Evolutionary conservation across 1,140 invertebrate genomes (phyloP), one percentile per base, ranked within the genome.

Genomic region (Trypoxylus dichotomus): DNA sequence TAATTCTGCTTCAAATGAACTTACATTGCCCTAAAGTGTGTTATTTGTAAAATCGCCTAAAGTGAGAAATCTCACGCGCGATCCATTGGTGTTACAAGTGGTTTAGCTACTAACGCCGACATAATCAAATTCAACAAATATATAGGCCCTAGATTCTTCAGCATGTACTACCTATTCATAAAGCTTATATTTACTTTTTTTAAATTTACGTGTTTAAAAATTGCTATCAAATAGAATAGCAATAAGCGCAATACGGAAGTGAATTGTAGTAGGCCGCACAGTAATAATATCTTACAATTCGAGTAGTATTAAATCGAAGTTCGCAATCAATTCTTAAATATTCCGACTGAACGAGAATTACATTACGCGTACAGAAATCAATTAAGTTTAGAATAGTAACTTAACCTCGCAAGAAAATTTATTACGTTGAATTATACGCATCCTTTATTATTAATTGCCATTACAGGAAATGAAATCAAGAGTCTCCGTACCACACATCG

Each of bases 341-440:
- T 37, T 37, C 32, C 32, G 10, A 7, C 32, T 13, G 21, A 58
- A 58, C 21, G 15, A 58, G 47, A 58, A 58, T 19, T 58, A 58
- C 47, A 21, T 58, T 19, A n/a, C 21, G 21, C 47, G 32, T 37
- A 58, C 47, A 58, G 47, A 58, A 58, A 58, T 58, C 47, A 58
- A 58, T 58, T 58, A 58, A 58, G 21, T 58, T 58, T 58, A 58
- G 47, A 58, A n/a, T 21, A 5, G 47, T 21, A 58, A 58, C 47
- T 13, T n/a, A 58, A 21, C 47, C 47, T 58, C 47, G 47, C 47
- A 25, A 63, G 60, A 13, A 63, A 63, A 24, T 24, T 63, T 19
- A 63, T 63, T 63, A 63, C 47, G 21, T 27, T 63, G 19, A 63
- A 63, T 63, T 63, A 63, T 63, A 63, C 60, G 60, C 19, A 63